Evolutionary conservation across 2,888 invertebrate genomes (phyloP), one percentile per base, ranked within the genome.

Genomic region (Lasioglossum lativentre): DNA sequence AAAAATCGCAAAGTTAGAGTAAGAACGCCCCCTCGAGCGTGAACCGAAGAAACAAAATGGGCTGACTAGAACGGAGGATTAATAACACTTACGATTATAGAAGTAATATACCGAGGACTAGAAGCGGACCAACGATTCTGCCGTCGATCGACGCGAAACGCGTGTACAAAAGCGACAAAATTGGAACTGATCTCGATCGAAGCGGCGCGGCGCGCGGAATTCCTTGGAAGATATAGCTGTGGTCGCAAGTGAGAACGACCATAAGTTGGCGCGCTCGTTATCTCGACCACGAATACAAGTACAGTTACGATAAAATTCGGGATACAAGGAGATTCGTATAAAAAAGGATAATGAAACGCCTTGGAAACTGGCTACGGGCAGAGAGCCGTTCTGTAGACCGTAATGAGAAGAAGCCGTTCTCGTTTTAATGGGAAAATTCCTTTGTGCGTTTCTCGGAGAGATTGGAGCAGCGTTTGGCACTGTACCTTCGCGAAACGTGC

Each of bases 21-120:
- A 5, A 14, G 2, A 63, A 30, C 30, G 16, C 16, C 59, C 59
- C 59, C 30, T 16, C 63, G 66, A 47, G 27, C 8, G 77, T 27
- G 38, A 76, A 79, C 59, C 19, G 42, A 77, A 77, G 75, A 47
- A 63, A 68, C 68, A 23, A 23, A 68, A 83, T 45, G 66, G 68
- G 45, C 66, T 89, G 89, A 89, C 89, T 89, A 89, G 89, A 89
- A 80, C 38, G 56, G 71, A 79, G 73, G 59, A 68, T 74, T 40
- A 14, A 30, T 66, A 66, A 66, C 71, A 83, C 84, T 82, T 85
- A 85, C 40, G 14, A 76, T 76, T 78, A 76, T 79, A 86, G 40
- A 59, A 27, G 10, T 80, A 87, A 83, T 86, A 83, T 86, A 86
- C 84, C 83, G 78, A 83, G 78, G 92, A 92, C 92, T 92, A 92